These are phyloP conservation scores for Magallana gigas DNA, from an alignment of 1,140 invertebrate genomes.

Conservation along the genomic window DNA sequence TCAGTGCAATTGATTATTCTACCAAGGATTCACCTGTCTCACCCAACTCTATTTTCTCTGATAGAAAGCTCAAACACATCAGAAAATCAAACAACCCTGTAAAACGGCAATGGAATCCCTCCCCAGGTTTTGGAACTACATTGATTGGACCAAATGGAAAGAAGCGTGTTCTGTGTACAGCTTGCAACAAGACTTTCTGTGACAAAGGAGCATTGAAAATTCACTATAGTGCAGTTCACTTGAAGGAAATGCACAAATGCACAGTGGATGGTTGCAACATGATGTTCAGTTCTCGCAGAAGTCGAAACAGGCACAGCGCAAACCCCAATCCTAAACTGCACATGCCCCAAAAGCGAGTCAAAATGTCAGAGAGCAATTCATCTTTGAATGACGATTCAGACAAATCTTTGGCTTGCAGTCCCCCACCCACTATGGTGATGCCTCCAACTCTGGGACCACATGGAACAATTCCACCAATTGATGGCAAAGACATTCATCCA, in stretches of 20 bases:
- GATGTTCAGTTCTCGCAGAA: constrained; percentile 98
- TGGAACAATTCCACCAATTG: constrained; percentile 51
- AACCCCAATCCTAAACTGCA: constrained; percentile 99
- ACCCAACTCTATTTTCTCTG: constrained; percentile 73
- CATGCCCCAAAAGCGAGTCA: constrained; percentile 86
- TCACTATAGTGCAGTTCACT: constrained; percentile 98
- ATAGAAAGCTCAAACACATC: constrained; percentile 80
- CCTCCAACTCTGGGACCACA: constrained; percentile 57
- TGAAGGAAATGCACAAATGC: constrained; percentile 99
- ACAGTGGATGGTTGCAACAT: constrained; percentile 99
- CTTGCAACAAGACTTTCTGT: constrained; percentile 99
- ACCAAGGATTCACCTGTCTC: constrained; percentile 61
- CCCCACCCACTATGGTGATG: constrained; percentile 71
- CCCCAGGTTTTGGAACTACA: constrained; percentile 74
- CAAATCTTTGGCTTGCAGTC: constrained; percentile 48
- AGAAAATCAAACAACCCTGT: constrained; percentile 92
- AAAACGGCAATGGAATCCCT: constrained; percentile 94
- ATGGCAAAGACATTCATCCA: constrained; percentile 42
- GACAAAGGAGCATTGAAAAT: constrained; percentile 99
- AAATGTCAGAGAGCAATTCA: constrained; percentile 69
- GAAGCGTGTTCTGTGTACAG: constrained; percentile 98
- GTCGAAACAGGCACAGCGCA: constrained; percentile 96
- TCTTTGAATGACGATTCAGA: constrained; percentile 64
- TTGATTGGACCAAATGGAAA: constrained; percentile 79
- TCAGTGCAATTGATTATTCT: constrained; percentile 69